A percentile compares a stretch with the other conserved stretches of the same genome.
phyloP scores from a whole-genome alignment of 2,888 invertebrate species.

The Tuta absoluta region DNA sequence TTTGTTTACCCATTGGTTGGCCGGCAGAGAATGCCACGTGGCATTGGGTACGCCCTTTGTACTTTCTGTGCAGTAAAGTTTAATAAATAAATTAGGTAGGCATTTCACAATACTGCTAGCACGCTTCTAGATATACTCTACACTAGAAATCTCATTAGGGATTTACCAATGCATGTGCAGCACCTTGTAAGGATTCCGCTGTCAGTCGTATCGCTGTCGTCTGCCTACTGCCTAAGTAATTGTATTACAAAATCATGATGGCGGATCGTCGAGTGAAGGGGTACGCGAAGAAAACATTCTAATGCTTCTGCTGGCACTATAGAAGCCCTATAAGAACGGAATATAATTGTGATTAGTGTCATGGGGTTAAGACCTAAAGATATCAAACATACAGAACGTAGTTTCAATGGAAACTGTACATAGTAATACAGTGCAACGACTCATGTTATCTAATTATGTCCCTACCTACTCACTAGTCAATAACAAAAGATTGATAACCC shows the following conservation, averaged over 20 bases:
- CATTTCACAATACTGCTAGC: not conserved
- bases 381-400: not conserved
- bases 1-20: too few species aligned
- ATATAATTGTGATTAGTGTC: conserved; percentile 34
- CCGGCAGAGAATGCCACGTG: too few species aligned
- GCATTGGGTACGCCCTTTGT: too few species aligned
- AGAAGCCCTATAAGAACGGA: conserved; percentile 41
- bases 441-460: not conserved
- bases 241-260: conserved; percentile 74
- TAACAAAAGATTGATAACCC: conserved; percentile 9
- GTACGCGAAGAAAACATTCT: conserved; percentile 39
- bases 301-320: conserved; percentile 32
- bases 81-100: not conserved
- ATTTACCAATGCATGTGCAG: conserved; percentile 62
- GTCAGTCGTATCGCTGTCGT: conserved; percentile 41
- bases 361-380: conserved; percentile 32
- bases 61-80: too few species aligned
- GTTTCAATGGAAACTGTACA: not conserved
- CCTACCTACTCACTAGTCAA: not conserved
- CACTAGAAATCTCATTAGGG: conserved; percentile 66
- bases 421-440: not conserved
- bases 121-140: conserved; percentile 1
- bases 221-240: conserved; percentile 51
- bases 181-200: conserved; percentile 70
- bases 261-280: conserved; percentile 55